Conservation (phyloP, 2,113 vertebrate species). For the Madoqua kirkii region DNA sequence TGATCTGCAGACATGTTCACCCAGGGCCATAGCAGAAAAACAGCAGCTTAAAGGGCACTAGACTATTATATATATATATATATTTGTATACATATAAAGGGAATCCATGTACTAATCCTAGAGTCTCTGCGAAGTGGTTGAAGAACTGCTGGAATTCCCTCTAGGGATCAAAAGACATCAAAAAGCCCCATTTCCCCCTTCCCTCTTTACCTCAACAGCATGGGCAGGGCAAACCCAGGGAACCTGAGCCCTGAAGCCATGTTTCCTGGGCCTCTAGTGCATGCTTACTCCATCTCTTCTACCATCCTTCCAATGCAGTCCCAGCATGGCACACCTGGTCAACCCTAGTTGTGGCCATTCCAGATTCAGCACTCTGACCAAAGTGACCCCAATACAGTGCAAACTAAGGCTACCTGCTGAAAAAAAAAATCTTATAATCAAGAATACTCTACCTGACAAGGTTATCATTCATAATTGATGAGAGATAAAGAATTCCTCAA, state of each 20-base stretch:
- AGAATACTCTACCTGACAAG: neutral
- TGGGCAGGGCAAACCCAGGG: neutral
- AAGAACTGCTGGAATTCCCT: neutral
- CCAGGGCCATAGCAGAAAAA: neutral
- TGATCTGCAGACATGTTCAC: neutral
- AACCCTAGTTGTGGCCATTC: neutral
- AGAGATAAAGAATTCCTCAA: neutral
- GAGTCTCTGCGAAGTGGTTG: neutral
- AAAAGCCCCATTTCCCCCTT: neutral
- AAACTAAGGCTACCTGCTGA: neutral
- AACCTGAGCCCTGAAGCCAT: accelerated
- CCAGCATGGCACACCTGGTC: neutral
- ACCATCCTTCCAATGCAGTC: neutral
- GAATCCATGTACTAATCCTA: neutral
- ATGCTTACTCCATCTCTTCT: neutral
- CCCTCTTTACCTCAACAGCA: neutral
- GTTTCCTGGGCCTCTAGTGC: neutral
- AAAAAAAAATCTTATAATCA: neutral
- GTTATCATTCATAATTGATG: neutral
- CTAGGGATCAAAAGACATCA: neutral
- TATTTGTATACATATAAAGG: neutral
- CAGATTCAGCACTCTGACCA: neutral
- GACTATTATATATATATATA: neutral
- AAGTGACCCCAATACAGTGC: neutral
- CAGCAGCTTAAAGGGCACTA: neutral